phyloP scores from a whole-genome alignment of 2,797 vertebrate species.

The Rhadinocentrus ornatus region DNA sequence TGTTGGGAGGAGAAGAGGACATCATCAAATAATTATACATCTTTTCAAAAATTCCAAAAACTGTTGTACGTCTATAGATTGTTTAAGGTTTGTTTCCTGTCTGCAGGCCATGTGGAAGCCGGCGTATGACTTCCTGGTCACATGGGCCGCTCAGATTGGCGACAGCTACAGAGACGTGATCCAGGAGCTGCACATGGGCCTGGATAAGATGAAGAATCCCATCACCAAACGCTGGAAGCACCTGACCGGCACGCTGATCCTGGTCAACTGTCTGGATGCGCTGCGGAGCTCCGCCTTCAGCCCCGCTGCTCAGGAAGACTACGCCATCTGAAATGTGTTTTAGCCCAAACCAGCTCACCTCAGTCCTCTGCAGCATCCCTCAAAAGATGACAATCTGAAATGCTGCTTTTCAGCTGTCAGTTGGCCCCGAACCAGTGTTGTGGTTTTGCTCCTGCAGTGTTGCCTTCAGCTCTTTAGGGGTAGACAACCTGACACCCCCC shows the following conservation, averaged over 20 bases:
- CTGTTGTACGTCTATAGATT: not conserved
- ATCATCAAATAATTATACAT: too few relatives aligned
- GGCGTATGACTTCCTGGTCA: slow-evolving; percentile 95
- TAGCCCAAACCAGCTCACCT: slow-evolving; percentile 1
- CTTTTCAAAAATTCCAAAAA: too few relatives aligned
- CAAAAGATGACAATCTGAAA: not conserved
- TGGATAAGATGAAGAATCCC: slow-evolving; percentile 97
- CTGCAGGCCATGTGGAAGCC: slow-evolving; percentile 98
- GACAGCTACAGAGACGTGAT: slow-evolving; percentile 97
- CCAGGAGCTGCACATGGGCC: slow-evolving; percentile 93
- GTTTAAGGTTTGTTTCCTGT: not conserved
- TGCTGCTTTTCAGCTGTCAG: slow-evolving; percentile 9
- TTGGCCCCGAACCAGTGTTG: not conserved
- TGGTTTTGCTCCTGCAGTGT: slow-evolving; percentile 4
- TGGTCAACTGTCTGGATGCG: slow-evolving; percentile 93
- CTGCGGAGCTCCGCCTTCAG: slow-evolving; percentile 92
- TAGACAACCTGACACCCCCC: not conserved
- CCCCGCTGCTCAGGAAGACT: slow-evolving; percentile 86
- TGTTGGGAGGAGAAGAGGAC: too few relatives aligned
- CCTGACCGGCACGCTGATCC: slow-evolving; percentile 93
- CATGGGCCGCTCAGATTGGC: slow-evolving; percentile 94
- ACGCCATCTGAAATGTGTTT: slow-evolving; percentile 82
- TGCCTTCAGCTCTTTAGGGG: slow-evolving; percentile 20
- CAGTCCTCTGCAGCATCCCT: not conserved
- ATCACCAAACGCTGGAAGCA: slow-evolving; percentile 98